These are phyloP conservation scores for Ganaspis brasiliensis DNA, from an alignment of 2,888 invertebrate species.

Conservation along the genomic window DNA sequence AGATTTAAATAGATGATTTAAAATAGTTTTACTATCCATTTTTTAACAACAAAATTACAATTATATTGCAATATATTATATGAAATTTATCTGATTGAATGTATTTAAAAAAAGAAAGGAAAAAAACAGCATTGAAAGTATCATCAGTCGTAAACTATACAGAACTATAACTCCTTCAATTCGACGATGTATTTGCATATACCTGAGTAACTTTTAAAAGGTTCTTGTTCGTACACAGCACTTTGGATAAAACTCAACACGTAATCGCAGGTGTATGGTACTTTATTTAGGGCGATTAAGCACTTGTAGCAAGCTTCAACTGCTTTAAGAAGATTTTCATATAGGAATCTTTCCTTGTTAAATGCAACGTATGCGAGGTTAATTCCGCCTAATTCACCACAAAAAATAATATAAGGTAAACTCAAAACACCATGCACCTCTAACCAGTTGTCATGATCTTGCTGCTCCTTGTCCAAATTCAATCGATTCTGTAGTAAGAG, in stretches of 20 bases:
- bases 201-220: slow-evolving; percentile 27
- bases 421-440: too few species aligned
- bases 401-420: slow-evolving; percentile 46
- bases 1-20: too few species aligned
- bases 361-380: slow-evolving; percentile 28
- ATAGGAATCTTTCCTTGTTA: slow-evolving; percentile 35
- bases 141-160: too few species aligned
- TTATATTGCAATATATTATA: too few species aligned
- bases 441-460: too few species aligned
- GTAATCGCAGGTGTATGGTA: slow-evolving; percentile 43
- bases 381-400: slow-evolving; percentile 24
- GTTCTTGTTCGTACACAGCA: slow-evolving; percentile 35
- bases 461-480: too few species aligned
- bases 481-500: too few species aligned
- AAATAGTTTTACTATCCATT: too few species aligned
- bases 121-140: too few species aligned
- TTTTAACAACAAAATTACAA: too few species aligned
- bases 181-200: slow-evolving; percentile 46
- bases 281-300: slow-evolving; percentile 23
- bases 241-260: slow-evolving; percentile 44
- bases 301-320: slow-evolving; percentile 7
- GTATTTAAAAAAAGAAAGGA: too few species aligned
- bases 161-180: slow-evolving; percentile 30
- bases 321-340: slow-evolving; percentile 30
- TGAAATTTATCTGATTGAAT: too few species aligned